Evolutionary conservation across 2,888 invertebrate genomes (phyloP).

Genomic region (Sceliomorpha sp.): DNA sequence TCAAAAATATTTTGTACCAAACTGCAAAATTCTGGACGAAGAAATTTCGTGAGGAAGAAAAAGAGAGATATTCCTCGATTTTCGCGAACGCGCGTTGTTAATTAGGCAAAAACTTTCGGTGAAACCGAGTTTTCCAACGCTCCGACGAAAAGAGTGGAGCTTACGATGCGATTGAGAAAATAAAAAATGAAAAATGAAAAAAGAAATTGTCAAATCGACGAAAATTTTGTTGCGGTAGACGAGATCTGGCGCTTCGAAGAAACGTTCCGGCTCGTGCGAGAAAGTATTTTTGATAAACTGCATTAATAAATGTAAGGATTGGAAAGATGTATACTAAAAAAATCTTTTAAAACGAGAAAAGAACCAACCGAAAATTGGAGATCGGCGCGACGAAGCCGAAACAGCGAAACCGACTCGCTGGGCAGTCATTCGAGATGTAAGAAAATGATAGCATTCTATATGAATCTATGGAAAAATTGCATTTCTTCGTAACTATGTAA

Average conservation of each 20-base stretch:
- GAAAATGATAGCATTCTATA: no score
- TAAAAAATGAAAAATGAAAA: conserved; percentile 26
- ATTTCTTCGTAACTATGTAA: conserved; percentile 10
- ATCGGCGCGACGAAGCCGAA: conserved; percentile 30
- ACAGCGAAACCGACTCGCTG: conserved; percentile 44
- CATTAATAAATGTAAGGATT: conserved; percentile 53
- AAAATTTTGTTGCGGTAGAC: conserved; percentile 32
- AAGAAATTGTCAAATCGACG: conserved; percentile 35
- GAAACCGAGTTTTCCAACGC: conserved; percentile 40
- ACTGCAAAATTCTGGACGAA: conserved; percentile 14
- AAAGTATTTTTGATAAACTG: conserved; percentile 72
- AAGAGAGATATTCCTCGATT: conserved; percentile 12
- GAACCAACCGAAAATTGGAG: conserved; percentile 31
- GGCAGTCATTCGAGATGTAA: conserved; percentile 34
- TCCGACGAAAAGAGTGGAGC: conserved; percentile 11
- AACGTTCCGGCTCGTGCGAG: conserved; percentile 35
- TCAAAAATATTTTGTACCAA: conserved; percentile 35
- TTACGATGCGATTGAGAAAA: conserved; percentile 28
- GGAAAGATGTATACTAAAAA: conserved; percentile 47
- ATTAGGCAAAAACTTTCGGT: conserved; percentile 33
- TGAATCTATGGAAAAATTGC: conserved; percentile 15
- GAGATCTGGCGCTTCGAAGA: conserved; percentile 46
- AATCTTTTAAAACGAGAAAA: no score
- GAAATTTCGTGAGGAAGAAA: neutral
- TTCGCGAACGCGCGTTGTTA: conserved; percentile 3